Percentiles rank a stretch among this genome's conserved stretches.
Conservation (phyloP, 2,797 vertebrate genomes). For the Enteromius unitaeniatus region DNA sequence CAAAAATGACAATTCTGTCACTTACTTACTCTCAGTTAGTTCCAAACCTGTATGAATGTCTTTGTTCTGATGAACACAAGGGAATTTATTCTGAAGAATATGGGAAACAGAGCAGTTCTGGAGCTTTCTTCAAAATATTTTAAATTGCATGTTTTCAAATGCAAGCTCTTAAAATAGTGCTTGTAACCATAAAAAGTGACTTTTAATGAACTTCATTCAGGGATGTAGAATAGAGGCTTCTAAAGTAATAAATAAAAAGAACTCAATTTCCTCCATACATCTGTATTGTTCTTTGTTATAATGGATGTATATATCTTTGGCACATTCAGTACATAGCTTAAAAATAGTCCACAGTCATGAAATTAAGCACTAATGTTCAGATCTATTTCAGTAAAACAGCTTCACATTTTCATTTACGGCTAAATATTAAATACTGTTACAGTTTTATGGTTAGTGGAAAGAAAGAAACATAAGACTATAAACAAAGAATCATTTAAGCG, state of each 20-base stretch:
- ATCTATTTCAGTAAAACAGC: background rate
- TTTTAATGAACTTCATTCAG: background rate
- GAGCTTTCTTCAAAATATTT: too few relatives aligned
- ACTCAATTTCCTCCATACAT: background rate
- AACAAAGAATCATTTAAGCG: background rate
- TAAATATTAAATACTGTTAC: background rate
- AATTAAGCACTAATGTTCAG: background rate
- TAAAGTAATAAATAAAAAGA: background rate
- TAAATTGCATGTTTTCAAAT: conserved; percentile 19
- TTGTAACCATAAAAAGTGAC: background rate
- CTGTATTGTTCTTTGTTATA: background rate
- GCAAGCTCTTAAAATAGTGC: background rate
- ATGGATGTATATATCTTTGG: background rate
- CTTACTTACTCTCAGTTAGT: too few relatives aligned
- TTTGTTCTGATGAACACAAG: too few relatives aligned
- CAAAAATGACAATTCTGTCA: too few relatives aligned
- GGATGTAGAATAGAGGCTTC: background rate
- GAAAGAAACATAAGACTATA: background rate
- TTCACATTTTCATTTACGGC: background rate
- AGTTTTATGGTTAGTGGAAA: background rate
- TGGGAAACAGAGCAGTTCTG: too few relatives aligned
- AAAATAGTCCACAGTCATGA: background rate
- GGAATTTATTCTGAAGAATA: too few relatives aligned
- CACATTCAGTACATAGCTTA: background rate
- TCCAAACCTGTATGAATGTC: too few relatives aligned